phyloP scores from a whole-genome alignment of 2,888 invertebrate genomes.

The Tipula unca region DNA sequence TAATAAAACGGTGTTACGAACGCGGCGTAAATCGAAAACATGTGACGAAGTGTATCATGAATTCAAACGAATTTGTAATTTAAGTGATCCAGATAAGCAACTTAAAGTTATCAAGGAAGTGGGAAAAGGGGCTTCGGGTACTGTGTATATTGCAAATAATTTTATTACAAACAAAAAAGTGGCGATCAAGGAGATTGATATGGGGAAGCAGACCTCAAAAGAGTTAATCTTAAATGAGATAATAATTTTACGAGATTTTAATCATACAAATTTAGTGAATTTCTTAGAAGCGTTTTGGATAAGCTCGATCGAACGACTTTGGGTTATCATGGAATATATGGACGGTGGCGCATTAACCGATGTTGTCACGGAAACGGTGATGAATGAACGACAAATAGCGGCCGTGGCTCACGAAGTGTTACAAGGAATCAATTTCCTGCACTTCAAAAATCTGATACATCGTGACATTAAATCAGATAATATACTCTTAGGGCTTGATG shows the following conservation, averaged over 20 bases:
- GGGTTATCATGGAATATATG: constrained; percentile 94
- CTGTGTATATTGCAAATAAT: constrained; percentile 81
- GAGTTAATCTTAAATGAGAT: constrained; percentile 94
- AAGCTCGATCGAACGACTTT: constrained; percentile 77
- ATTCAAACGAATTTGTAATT: constrained; percentile 68
- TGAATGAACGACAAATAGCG: constrained; percentile 95
- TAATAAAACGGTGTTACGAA: constrained; percentile 37
- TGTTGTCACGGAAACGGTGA: constrained; percentile 92
- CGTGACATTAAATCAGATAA: constrained; percentile 98
- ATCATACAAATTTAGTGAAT: constrained; percentile 92
- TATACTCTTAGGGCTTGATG: constrained; percentile 86
- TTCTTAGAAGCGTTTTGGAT: constrained; percentile 90
- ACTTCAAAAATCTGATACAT: constrained; percentile 83
- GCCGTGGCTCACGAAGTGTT: constrained; percentile 86
- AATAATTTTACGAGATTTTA: constrained; percentile 79
- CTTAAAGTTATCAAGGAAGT: constrained; percentile 78
- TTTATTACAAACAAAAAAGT: constrained; percentile 65
- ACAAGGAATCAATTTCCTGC: constrained; percentile 81
- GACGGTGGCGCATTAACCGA: constrained; percentile 94
- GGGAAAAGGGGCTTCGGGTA: constrained; percentile 87
- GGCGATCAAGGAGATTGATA: constrained; percentile 93
- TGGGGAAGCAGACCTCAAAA: too few species aligned
- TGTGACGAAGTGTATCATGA: constrained; percentile 58
- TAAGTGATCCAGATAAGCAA: constrained; percentile 69
- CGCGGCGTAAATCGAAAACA: constrained; percentile 35